phyloP scores from a whole-genome alignment of 2,113 vertebrate species.

The Oreochromis aureus region DNA sequence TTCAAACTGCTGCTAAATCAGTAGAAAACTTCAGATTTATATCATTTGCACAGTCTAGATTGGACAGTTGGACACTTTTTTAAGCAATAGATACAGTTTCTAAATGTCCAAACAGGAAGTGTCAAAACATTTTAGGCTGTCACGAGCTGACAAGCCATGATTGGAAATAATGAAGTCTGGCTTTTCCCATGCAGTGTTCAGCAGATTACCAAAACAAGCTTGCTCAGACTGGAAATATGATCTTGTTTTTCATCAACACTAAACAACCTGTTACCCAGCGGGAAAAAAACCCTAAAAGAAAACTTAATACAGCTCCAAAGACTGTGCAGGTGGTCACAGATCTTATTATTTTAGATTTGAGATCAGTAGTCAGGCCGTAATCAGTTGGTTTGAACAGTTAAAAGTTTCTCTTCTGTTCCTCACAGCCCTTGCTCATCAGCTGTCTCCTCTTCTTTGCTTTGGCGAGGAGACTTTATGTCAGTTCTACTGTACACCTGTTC shows the following conservation, averaged over 20 bases:
- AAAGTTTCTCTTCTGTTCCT: not conserved
- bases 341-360: not conserved
- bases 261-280: not conserved
- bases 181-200: not conserved
- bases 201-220: not conserved
- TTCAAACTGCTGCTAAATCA: not conserved
- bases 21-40: not conserved
- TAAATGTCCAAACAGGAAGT: not conserved
- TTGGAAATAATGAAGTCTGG: not conserved
- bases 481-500: not conserved
- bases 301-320: not conserved
- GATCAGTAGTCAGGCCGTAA: not conserved
- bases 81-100: not conserved
- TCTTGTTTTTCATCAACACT: not conserved
- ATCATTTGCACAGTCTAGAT: not conserved
- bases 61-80: not conserved
- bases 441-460: not conserved
- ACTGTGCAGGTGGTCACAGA: not conserved
- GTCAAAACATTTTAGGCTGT: fast-evolving
- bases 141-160: not conserved
- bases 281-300: fast-evolving
- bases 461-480: not conserved
- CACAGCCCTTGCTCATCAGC: not conserved
- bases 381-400: not conserved
- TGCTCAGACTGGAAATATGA: not conserved